These are phyloP conservation scores for Papilio aristodemus DNA, from an alignment of 1,140 invertebrate species.

Conservation along the genomic window DNA sequence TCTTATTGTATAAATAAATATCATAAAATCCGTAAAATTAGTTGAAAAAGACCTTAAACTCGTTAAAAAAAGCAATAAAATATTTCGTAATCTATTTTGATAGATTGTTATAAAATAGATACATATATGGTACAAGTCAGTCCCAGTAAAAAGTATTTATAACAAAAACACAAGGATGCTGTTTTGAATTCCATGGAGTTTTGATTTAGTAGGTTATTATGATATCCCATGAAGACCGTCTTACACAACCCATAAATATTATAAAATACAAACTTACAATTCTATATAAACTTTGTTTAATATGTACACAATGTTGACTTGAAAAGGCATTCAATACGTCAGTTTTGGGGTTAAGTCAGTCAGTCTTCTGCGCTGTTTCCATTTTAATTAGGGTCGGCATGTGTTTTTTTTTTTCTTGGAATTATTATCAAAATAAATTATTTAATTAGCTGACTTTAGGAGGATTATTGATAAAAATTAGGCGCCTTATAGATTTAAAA, in stretches of 20 bases:
- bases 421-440: too few relatives aligned
- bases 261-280: background rate
- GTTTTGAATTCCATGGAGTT: background rate
- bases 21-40: too few relatives aligned
- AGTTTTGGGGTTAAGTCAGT: background rate
- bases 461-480: background rate
- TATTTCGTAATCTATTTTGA: too few relatives aligned
- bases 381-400: background rate
- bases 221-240: background rate
- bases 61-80: too few relatives aligned
- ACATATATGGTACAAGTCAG: too few relatives aligned
- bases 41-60: too few relatives aligned
- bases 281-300: background rate
- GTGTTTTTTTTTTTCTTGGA: too few relatives aligned
- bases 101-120: too few relatives aligned
- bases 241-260: background rate
- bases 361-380: background rate
- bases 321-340: slow-evolving; percentile 3
- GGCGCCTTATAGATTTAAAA: background rate
- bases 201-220: background rate
- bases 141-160: too few relatives aligned
- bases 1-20: too few relatives aligned
- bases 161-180: too few relatives aligned
- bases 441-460: background rate
- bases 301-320: background rate